A percentile compares a stretch with the other conserved stretches of the same genome.
These are phyloP conservation scores for Gallinago stenura DNA, from an alignment of 2,797 vertebrate species.

Conservation along the genomic window DNA sequence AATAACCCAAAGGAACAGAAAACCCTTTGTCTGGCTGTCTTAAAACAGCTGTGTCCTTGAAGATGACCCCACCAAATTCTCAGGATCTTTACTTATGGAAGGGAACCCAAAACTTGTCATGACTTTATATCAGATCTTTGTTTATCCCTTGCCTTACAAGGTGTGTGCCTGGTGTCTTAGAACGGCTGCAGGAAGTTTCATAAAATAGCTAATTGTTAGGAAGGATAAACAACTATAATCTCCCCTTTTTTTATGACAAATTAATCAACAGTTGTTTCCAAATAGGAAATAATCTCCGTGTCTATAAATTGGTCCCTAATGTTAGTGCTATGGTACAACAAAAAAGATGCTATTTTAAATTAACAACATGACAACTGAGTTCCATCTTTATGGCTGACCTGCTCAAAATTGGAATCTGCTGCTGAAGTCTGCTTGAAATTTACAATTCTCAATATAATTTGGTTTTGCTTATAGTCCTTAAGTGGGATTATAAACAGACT, in stretches of 20 bases:
- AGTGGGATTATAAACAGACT: background rate
- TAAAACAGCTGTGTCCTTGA: background rate
- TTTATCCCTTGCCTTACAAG: background rate
- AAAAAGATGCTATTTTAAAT: background rate
- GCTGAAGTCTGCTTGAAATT: background rate
- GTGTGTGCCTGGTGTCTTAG: rapidly evolving
- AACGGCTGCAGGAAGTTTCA: background rate
- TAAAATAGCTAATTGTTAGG: background rate
- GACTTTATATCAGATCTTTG: background rate
- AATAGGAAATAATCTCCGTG: background rate
- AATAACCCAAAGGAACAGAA: background rate
- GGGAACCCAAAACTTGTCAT: background rate
- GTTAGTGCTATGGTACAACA: background rate
- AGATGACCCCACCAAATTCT: background rate
- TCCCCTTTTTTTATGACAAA: background rate
- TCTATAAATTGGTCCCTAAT: background rate
- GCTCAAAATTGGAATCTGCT: background rate
- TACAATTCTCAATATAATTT: background rate
- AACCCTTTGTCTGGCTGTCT: background rate
- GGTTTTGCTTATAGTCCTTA: background rate
- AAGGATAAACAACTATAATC: background rate
- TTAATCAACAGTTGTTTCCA: background rate
- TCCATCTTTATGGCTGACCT: background rate
- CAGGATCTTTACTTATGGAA: background rate
- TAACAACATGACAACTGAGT: background rate